Evolutionary conservation across 2,113 vertebrate species (phyloP).

Genomic region (Tonatia bakeri): DNA sequence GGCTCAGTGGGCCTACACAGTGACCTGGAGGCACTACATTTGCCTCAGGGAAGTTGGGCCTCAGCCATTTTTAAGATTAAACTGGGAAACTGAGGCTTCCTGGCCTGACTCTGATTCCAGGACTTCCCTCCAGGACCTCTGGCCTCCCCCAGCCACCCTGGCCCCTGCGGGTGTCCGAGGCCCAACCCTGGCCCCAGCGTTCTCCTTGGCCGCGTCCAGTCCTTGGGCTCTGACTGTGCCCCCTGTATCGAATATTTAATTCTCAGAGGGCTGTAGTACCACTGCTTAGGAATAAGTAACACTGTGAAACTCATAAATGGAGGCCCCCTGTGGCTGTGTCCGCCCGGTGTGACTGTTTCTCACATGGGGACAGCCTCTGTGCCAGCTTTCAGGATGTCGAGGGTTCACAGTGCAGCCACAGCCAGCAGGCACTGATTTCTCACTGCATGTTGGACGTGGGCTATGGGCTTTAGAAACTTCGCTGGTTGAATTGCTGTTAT

Average conservation of each 20-base stretch:
- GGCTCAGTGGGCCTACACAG: background rate
- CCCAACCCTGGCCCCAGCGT: fast-evolving
- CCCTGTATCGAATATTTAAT: background rate
- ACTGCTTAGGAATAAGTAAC: background rate
- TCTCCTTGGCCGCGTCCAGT: background rate
- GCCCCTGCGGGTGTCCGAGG: fast-evolving
- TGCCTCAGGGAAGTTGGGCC: no score
- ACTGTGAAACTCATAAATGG: background rate
- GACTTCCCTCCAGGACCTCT: background rate
- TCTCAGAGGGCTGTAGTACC: background rate
- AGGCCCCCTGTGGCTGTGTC: background rate
- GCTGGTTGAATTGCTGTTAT: background rate
- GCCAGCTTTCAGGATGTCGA: background rate
- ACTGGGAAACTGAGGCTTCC: background rate
- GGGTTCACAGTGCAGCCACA: fast-evolving
- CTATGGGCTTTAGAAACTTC: fast-evolving
- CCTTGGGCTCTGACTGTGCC: fast-evolving
- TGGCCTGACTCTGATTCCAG: fast-evolving
- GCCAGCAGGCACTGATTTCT: background rate
- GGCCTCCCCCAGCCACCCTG: fast-evolving
- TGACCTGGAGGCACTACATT: background rate
- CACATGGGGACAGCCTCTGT: background rate
- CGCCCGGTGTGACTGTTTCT: background rate
- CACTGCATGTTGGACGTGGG: background rate
- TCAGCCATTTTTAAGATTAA: background rate